These are phyloP conservation scores for Cherax destructor DNA, from an alignment of 1,140 invertebrate species.

Conservation along the genomic window DNA sequence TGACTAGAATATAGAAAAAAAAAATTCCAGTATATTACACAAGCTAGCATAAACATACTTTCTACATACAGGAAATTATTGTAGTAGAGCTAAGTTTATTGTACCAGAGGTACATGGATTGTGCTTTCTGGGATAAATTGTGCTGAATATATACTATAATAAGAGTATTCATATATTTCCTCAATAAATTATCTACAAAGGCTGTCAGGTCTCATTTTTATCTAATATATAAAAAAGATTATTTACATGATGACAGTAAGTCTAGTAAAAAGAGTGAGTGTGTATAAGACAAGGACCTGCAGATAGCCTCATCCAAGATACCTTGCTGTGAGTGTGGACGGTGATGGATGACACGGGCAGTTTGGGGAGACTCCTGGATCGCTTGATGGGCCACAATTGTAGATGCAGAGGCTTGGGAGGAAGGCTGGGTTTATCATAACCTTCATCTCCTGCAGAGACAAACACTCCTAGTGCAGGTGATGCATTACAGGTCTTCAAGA, in stretches of 20 bases:
- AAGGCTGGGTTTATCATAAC: constrained; percentile 18
- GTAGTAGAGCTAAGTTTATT: not conserved
- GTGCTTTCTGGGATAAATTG: constrained; percentile 5
- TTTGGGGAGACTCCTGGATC: constrained; percentile 71
- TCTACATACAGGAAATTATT: not conserved
- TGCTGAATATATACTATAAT: constrained; percentile 16
- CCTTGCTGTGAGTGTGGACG: constrained; percentile 56
- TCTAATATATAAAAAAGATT: not conserved
- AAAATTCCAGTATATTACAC: not conserved
- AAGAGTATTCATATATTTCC: not conserved
- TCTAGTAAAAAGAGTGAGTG: not conserved
- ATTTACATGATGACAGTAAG: not conserved
- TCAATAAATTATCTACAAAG: constrained; percentile 18
- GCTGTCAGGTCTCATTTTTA: constrained; percentile 33
- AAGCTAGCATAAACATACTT: not conserved
- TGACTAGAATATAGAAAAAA: constrained; percentile 1
- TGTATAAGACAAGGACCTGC: constrained; percentile 33
- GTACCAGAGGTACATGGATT: not conserved
- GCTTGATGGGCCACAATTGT: constrained; percentile 67
- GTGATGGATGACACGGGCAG: constrained; percentile 40
- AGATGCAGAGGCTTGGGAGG: constrained; percentile 55
- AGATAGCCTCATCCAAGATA: constrained; percentile 52
- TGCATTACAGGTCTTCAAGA: not conserved
- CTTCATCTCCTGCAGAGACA: not conserved
- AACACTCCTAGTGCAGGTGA: constrained; percentile 14